A percentile compares a stretch with the other conserved stretches of the same genome.
These are phyloP conservation scores for Archocentrus centrarchus DNA, from an alignment of 2,113 vertebrate genomes.

Conservation along the genomic window DNA sequence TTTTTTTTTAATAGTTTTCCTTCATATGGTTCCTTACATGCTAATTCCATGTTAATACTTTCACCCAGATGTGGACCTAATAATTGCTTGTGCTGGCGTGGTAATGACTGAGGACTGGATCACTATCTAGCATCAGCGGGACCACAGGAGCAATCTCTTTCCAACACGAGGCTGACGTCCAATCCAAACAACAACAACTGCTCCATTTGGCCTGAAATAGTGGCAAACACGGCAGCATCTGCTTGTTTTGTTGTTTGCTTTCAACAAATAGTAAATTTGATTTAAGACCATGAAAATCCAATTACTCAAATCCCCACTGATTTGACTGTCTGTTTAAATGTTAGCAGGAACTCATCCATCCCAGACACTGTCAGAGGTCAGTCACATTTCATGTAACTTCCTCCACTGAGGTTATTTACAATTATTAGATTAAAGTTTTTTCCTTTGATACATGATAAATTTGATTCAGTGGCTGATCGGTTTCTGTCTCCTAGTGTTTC, in stretches of 20 bases:
- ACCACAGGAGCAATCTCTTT: neutral
- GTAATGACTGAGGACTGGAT: conserved; percentile 8
- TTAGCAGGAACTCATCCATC: neutral
- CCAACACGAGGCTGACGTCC: neutral
- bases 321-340: conserved; percentile 29
- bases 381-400: neutral
- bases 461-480: neutral
- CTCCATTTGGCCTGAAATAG: neutral
- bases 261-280: conserved; percentile 39
- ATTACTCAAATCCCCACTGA: conserved; percentile 55
- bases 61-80: conserved; percentile 41
- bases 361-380: neutral
- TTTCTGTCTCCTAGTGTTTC: neutral
- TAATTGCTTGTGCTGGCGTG: conserved; percentile 38
- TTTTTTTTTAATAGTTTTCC: neutral
- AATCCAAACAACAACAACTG: neutral
- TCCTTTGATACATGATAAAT: neutral
- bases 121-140: neutral
- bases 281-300: conserved; percentile 25
- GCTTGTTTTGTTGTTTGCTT: conserved; percentile 28
- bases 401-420: neutral
- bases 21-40: neutral
- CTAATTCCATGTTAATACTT: conserved; percentile 31
- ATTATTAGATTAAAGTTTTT: neutral
- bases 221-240: neutral